Evolutionary conservation across 2,113 vertebrate species (phyloP).

Genomic region (Eretmochelys imbricata): DNA sequence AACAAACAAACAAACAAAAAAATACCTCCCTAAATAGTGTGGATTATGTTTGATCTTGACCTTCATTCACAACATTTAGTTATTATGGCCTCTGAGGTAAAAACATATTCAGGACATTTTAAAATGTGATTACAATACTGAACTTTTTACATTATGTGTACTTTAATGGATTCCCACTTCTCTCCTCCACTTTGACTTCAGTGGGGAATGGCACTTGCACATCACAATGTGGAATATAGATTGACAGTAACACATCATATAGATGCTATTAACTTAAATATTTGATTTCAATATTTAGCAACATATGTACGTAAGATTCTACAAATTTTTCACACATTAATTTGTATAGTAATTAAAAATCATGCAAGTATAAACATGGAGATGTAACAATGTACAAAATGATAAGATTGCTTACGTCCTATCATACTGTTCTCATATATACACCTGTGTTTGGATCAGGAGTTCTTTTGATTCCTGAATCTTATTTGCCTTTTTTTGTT

Average conservation of each 20-base stretch:
- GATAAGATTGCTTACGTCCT: background rate
- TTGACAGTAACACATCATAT: background rate
- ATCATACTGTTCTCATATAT: background rate
- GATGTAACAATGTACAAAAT: background rate
- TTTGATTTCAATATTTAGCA: background rate
- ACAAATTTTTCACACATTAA: background rate
- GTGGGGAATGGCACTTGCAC: background rate
- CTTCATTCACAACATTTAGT: background rate
- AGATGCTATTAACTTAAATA: constrained; percentile 20
- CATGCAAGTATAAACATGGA: background rate
- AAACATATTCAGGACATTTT: background rate
- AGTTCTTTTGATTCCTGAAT: background rate
- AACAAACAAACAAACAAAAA: background rate
- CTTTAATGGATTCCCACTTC: background rate
- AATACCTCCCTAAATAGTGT: background rate
- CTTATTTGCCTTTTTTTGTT: background rate
- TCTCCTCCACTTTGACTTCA: background rate
- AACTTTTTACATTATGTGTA: background rate
- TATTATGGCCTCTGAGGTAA: background rate
- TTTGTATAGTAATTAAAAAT: background rate
- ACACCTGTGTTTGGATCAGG: background rate
- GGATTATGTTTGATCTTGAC: background rate
- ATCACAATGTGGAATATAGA: background rate
- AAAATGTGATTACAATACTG: background rate
- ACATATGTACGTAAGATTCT: background rate